Percentiles rank a stretch among this genome's conserved stretches.
Evolutionary conservation across 2,888 invertebrate species (phyloP).

Genomic region (Harmothoe impar): DNA sequence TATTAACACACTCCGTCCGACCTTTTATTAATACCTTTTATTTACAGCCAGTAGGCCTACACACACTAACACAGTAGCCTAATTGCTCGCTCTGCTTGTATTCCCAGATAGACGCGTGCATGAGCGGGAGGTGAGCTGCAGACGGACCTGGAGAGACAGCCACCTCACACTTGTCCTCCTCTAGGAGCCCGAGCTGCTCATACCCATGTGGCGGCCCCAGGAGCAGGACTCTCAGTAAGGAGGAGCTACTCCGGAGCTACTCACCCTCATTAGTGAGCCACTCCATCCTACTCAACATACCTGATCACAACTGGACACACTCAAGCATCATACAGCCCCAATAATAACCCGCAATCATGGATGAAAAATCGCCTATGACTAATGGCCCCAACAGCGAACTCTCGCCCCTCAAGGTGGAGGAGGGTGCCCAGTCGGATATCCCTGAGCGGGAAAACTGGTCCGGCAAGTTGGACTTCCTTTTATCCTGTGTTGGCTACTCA

Average conservation of each 20-base stretch:
- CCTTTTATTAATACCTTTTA: too few species aligned
- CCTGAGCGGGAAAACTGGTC: constrained; percentile 58
- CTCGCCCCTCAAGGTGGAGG: constrained; percentile 63
- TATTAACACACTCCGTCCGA: too few species aligned
- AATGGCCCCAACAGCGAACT: constrained; percentile 60
- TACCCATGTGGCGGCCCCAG: not conserved
- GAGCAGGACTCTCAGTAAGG: not conserved
- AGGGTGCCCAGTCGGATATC: constrained; percentile 17
- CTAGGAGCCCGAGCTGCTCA: constrained; percentile 1
- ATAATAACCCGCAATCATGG: constrained; percentile 18
- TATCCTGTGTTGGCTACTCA: constrained; percentile 64
- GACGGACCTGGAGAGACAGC: constrained; percentile 12
- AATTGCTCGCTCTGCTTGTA: constrained; percentile 22
- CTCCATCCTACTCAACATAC: too few species aligned
- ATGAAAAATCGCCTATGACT: constrained; percentile 47
- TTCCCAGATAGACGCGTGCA: constrained; percentile 16
- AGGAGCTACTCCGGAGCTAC: constrained; percentile 37
- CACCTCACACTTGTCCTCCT: too few species aligned
- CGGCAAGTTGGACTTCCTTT: constrained; percentile 58
- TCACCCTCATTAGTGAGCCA: not conserved
- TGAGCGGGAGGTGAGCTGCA: not conserved
- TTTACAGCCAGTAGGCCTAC: not conserved
- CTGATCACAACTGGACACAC: too few species aligned
- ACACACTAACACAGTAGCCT: not conserved
- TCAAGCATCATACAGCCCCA: not conserved